Conservation (phyloP, 64 coral and sea anemone genomes). For the Actinia tenebrosa region DNA sequence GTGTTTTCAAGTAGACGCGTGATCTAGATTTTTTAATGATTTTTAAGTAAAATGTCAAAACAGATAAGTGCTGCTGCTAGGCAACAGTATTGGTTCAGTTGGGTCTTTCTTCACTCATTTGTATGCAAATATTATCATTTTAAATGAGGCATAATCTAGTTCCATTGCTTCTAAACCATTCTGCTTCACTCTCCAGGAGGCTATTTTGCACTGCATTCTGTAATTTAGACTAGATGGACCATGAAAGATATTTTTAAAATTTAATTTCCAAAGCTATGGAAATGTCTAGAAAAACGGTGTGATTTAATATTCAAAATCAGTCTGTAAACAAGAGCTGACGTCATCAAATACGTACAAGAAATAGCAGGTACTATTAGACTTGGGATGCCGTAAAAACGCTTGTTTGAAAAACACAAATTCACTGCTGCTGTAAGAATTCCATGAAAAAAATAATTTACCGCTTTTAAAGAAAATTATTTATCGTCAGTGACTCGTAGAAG, state of each 20-base stretch:
- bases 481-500: not conserved
- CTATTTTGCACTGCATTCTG: no score
- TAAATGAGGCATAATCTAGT: not conserved
- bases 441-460: not conserved
- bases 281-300: not conserved
- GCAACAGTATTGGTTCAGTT: constrained; percentile 5
- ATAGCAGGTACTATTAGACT: constrained; percentile 3
- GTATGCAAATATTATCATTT: not conserved
- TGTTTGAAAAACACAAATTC: not conserved
- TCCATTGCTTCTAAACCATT: no score
- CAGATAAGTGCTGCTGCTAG: not conserved
- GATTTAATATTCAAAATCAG: constrained; percentile 3
- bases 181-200: no score
- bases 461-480: not conserved
- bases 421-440: not conserved
- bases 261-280: not conserved
- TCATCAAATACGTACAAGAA: not conserved
- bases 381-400: not conserved
- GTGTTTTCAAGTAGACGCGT: not conserved
- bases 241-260: no score
- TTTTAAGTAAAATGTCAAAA: not conserved
- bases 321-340: not conserved
- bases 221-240: no score
- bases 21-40: no score
- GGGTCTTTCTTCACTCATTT: not conserved